phyloP scores from a whole-genome alignment of 2,888 invertebrate species.

The Brachynemurus nebulosus region DNA sequence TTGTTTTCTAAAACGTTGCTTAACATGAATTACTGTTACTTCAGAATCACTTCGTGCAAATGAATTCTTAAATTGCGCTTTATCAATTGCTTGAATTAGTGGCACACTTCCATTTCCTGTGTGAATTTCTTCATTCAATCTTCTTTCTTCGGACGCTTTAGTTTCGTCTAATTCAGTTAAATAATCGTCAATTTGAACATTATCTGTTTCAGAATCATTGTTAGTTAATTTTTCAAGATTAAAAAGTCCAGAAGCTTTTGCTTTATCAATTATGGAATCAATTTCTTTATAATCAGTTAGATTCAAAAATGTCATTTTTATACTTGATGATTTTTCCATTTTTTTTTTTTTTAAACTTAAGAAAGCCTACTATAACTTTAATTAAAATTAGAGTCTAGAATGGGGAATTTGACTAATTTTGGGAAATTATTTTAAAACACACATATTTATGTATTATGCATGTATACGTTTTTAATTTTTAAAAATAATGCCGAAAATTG shows the following conservation, averaged over 20 bases:
- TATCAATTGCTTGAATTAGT: neutral
- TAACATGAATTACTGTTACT: slow-evolving; percentile 41
- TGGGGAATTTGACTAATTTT: too few relatives aligned
- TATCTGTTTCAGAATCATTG: neutral
- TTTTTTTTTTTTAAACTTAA: neutral
- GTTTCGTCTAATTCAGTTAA: neutral
- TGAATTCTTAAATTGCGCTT: neutral
- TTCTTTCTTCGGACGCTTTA: neutral
- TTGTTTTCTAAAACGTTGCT: slow-evolving; percentile 24
- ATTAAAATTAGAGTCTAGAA: too few relatives aligned
- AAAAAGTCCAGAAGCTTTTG: slow-evolving; percentile 6
- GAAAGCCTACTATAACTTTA: neutral
- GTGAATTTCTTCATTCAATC: neutral
- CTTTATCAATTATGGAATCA: slow-evolving; percentile 8
- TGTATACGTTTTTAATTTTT: too few relatives aligned
- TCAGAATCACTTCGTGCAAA: slow-evolving; percentile 45
- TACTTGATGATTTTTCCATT: neutral
- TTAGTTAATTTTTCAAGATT: slow-evolving; percentile 3
- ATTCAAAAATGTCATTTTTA: slow-evolving; percentile 8
- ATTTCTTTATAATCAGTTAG: slow-evolving; percentile 7
- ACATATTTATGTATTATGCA: too few relatives aligned
- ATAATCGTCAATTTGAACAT: neutral
- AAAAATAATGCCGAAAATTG: too few relatives aligned
- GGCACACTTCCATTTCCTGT: neutral
- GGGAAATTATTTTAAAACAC: too few relatives aligned